phyloP scores from a whole-genome alignment of 2,888 invertebrate species.

The Halictus quadricinctus region DNA sequence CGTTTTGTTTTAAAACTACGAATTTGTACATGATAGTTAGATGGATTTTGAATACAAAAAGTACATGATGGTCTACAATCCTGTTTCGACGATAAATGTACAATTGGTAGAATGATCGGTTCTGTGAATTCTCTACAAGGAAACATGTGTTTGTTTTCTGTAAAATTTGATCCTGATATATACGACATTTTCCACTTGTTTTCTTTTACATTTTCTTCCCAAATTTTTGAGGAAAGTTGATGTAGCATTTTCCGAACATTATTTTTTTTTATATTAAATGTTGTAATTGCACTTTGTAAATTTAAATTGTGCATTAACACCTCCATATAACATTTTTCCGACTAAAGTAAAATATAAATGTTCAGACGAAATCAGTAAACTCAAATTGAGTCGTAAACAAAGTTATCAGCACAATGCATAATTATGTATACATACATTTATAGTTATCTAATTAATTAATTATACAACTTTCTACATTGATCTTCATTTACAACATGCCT shows the following conservation, averaged over 20 bases:
- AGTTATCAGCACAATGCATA: background rate
- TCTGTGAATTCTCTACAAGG: conserved; percentile 61
- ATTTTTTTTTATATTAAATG: conserved; percentile 65
- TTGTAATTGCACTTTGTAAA: conserved; percentile 62
- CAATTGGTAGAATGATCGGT: conserved; percentile 64
- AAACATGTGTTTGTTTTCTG: conserved; percentile 76
- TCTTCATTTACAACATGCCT: background rate
- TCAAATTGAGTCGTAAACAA: background rate
- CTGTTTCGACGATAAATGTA: conserved; percentile 60
- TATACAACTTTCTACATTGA: background rate
- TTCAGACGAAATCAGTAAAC: background rate
- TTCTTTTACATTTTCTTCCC: conserved; percentile 61
- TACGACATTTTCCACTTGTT: conserved; percentile 79
- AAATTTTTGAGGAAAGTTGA: conserved; percentile 63
- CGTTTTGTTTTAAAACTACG: conserved; percentile 92
- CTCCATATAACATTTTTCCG: conserved; percentile 74
- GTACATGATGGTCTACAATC: conserved; percentile 67
- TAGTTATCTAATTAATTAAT: background rate
- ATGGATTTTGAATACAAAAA: conserved; percentile 57
- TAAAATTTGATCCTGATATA: conserved; percentile 76
- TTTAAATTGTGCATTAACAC: conserved; percentile 68
- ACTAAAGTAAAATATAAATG: conserved; percentile 64
- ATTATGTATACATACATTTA: background rate
- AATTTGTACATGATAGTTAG: conserved; percentile 83
- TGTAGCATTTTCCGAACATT: conserved; percentile 69